Evolutionary conservation across 2,888 invertebrate species (phyloP).

Genomic region (Meteorus cinctellus): DNA sequence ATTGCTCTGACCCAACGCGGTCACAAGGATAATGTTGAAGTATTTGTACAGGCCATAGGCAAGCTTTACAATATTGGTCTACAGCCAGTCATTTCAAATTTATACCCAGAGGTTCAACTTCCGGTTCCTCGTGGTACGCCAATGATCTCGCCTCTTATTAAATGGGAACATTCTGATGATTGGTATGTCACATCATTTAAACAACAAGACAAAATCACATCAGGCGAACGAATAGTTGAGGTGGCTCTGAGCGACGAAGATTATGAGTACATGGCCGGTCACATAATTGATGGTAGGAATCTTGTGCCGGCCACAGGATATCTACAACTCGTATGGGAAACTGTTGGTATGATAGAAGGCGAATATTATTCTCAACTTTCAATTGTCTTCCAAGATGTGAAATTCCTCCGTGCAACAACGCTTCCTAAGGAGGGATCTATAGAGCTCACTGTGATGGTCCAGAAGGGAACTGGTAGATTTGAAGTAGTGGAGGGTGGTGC

Average conservation of each 20-base stretch:
- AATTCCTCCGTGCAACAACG: conserved; percentile 88
- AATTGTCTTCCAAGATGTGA: conserved; percentile 89
- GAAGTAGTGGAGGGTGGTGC: conserved; percentile 81
- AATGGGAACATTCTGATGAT: conserved; percentile 89
- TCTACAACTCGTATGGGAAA: conserved; percentile 85
- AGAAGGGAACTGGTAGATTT: conserved; percentile 75
- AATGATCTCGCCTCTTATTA: conserved; percentile 87
- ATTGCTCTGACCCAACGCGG: conserved; percentile 84
- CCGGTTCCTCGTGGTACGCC: conserved; percentile 92
- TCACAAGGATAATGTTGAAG: conserved; percentile 79
- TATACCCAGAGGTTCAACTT: conserved; percentile 85
- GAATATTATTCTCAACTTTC: conserved; percentile 81
- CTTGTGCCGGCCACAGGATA: conserved; percentile 91
- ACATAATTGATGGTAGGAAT: conserved; percentile 89
- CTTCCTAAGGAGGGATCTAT: conserved; percentile 79
- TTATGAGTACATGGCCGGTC: conserved; percentile 84
- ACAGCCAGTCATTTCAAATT: conserved; percentile 82
- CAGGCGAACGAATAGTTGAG: conserved; percentile 79
- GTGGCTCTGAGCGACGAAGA: conserved; percentile 80
- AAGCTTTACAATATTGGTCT: conserved; percentile 85
- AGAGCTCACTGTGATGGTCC: conserved; percentile 76
- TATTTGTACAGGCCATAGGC: conserved; percentile 79
- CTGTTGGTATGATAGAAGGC: conserved; percentile 81
- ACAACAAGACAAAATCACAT: conserved; percentile 80
- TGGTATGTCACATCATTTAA: conserved; percentile 84